Evolutionary conservation across 2,888 invertebrate species (phyloP).

Genomic region (Pheosia gnoma): DNA sequence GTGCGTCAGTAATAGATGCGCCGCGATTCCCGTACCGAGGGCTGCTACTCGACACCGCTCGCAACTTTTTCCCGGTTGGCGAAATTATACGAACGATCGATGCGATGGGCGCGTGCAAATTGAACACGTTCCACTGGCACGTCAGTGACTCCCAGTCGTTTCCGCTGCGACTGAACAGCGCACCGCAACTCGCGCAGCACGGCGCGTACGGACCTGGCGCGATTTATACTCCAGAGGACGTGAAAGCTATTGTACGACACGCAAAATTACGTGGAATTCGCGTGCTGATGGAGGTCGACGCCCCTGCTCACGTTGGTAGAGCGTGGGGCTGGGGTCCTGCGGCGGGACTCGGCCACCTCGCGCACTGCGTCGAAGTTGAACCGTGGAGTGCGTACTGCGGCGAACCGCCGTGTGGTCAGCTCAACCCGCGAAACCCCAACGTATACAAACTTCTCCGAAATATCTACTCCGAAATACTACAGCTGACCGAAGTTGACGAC

Average conservation of each 20-base stretch:
- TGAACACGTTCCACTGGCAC: slow-evolving; percentile 98
- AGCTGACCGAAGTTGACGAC: slow-evolving; percentile 89
- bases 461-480: slow-evolving; percentile 89
- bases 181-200: slow-evolving; percentile 90
- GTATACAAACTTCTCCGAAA: slow-evolving; percentile 89
- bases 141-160: slow-evolving; percentile 96
- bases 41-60: slow-evolving; percentile 94
- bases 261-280: slow-evolving; percentile 93
- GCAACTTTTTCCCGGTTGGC: slow-evolving; percentile 93
- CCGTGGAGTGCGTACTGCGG: slow-evolving; percentile 93
- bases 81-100: slow-evolving; percentile 90
- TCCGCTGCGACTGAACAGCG: slow-evolving; percentile 90
- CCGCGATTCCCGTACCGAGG: slow-evolving; percentile 93
- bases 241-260: slow-evolving; percentile 89
- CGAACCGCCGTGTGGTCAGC: slow-evolving; percentile 94
- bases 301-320: slow-evolving; percentile 94
- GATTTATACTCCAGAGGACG: slow-evolving; percentile 88
- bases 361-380: slow-evolving; percentile 91
- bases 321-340: slow-evolving; percentile 93
- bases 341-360: slow-evolving; percentile 90
- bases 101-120: slow-evolving; percentile 94
- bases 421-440: slow-evolving; percentile 92
- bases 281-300: slow-evolving; percentile 94
- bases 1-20: slow-evolving; percentile 88
- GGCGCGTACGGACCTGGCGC: slow-evolving; percentile 94